Base-by-base conservation (phyloP, 2,113 vertebrate species). In the Puma concolor region DNA sequence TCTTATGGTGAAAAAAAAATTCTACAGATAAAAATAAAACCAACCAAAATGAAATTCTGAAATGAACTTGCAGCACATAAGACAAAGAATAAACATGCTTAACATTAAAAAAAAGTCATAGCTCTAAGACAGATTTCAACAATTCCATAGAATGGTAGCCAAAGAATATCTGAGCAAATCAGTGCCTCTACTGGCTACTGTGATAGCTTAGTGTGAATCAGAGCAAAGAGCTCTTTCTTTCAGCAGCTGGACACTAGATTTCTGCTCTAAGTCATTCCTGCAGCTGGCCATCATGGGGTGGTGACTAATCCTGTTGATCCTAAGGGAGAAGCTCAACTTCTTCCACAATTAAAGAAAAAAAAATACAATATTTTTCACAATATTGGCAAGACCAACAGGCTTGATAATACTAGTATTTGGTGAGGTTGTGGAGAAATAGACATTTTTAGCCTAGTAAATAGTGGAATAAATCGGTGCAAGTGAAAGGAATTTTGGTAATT, bases 1-100 rank as follows among this genome's bases (percentile, higher is more conserved):
- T 60, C 36, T 38, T 69, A 29, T 81, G 13, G n/a, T 95, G 16
- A 57, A 95, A 85, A 85, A 85, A 77, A 44, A 21, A 11, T 54
- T 38, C 14, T 21, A 57, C 23, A 71, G 25, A 21, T 64, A 77
- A 92, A 88, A 94, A 64, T n/a, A 67, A 69, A 85, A 15, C 3
- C 14, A 77, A 77, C 3, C 7, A 7, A 17, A 52, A 23, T 27
- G n/a, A 90, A 72, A 92, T 3, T 41, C n/a, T 90, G 25, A 71
- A 19, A 89, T 67, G 38, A 52, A 69, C 41, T 77, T 96, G 33
- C 15, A 85, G 4, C 1, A 71, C 19, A 69, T 9, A 54, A 27
- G 1, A 54, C 4, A 86, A 63, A 81, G 38, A 12, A 83, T 69
- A 88, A 57, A 92, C n/a, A 72, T 14, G 8, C 1, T 27, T 88